Base-by-base conservation (phyloP, 2,888 invertebrate genomes). In the Perdita meconis region DNA sequence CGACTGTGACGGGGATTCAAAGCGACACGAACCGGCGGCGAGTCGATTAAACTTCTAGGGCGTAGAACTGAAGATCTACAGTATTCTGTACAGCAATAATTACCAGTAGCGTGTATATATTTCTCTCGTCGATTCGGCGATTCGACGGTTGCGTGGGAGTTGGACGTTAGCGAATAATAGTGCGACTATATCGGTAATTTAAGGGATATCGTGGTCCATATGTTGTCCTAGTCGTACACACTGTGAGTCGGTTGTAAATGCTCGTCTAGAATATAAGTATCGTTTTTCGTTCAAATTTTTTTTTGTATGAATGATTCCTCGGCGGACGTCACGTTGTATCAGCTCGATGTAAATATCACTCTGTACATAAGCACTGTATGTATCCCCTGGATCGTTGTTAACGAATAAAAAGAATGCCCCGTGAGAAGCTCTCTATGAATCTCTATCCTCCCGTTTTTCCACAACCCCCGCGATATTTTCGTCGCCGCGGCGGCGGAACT, bases 301-400 rank as follows among this genome's bases (percentile, higher is more conserved):
- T 90, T 42, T 83, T 81, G 65, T 84, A 82, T 83, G 78, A 83
- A 89, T 87, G 78, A 87, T 89, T 90, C 87, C 88, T 88, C 55
- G 36, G n/a, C n/a, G 51, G 56, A 68, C 80, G 84, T 81, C 76
- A 67, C 50, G 88, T 86, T 89, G 84, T 84, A 88, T 84, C 82
- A 76, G 74, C 79, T 87, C 73, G 50, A 79, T 92, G 90, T 91
- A 90, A 89, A 91, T 91, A 90, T 69, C 80, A 86, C 85, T 79
- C 72, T 91, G 91, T 91, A 91, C 86, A 92, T 91, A 90, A 81
- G 83, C 87, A 89, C 85, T 89, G 88, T 89, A 90, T 89, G 88
- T 90, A 88, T 19, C 22, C 84, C 74, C 80, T 81, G 84, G 82
- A 86, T 90, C 85, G 87, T 91, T 92, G 91, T 92, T 92, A 91